Evolutionary conservation across 2,113 vertebrate species (phyloP).

Genomic region (Dasyprocta punctata): DNA sequence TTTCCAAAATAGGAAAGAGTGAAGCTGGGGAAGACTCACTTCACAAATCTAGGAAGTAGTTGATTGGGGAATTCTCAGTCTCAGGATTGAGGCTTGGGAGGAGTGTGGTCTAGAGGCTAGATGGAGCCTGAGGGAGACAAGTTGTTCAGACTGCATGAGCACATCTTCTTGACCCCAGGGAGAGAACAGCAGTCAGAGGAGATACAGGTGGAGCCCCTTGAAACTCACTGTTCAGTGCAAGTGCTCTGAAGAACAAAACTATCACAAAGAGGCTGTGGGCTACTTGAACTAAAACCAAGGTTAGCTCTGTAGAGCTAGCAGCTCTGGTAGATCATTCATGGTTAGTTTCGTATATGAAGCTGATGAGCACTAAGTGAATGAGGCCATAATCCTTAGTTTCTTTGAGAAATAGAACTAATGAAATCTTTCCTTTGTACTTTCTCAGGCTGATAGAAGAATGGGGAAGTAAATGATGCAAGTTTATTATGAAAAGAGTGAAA

Average conservation of each 20-base stretch:
- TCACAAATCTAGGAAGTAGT: background rate
- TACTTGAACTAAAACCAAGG: background rate
- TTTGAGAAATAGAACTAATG: background rate
- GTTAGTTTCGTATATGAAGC: background rate
- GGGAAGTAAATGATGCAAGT: background rate
- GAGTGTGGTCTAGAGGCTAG: background rate
- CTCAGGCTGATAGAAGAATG: background rate
- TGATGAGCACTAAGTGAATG: background rate
- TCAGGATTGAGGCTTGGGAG: background rate
- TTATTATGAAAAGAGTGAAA: constrained; percentile 6
- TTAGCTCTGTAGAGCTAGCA: background rate
- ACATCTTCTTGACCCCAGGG: background rate
- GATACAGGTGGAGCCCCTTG: background rate
- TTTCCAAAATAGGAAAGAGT: background rate
- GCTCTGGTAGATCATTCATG: background rate
- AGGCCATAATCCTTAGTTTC: background rate
- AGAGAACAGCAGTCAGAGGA: background rate
- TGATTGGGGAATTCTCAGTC: background rate
- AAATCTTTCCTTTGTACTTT: background rate
- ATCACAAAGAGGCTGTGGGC: background rate
- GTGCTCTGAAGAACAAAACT: background rate
- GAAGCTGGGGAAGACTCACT: background rate
- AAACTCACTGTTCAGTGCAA: background rate
- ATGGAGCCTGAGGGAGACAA: accelerated
- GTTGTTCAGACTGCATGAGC: background rate